phyloP scores from a whole-genome alignment of 1,140 invertebrate genomes.

The Teleogryllus occipitalis region DNA sequence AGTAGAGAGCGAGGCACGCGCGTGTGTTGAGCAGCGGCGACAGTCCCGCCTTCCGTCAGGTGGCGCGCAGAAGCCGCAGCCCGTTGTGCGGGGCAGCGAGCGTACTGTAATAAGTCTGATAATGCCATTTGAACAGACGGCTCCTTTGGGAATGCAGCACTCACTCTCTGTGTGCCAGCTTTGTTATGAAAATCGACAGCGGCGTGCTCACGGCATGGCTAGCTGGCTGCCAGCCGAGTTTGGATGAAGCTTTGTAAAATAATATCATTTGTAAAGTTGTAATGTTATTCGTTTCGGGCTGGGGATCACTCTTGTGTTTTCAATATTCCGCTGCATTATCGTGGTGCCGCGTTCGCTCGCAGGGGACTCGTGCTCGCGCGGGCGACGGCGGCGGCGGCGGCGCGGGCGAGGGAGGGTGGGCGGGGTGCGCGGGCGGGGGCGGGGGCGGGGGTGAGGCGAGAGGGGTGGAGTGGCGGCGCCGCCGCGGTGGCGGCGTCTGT shows the following conservation, averaged over 20 bases:
- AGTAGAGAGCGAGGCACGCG: no score
- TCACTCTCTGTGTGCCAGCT: constrained; percentile 10
- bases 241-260: constrained; percentile 15
- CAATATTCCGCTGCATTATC: constrained; percentile 17
- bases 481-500: not conserved
- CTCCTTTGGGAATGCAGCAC: constrained; percentile 12
- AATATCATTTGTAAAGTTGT: constrained; percentile 20
- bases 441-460: constrained; percentile 10
- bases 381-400: constrained; percentile 7
- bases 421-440: not conserved
- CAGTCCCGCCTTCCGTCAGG: not conserved
- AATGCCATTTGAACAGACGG: constrained; percentile 19
- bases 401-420: not conserved
- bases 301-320: constrained; percentile 17
- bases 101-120: constrained; percentile 12
- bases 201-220: not conserved
- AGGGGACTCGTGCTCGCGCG: constrained; percentile 18
- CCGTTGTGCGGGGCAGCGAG: not conserved
- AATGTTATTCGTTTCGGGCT: constrained; percentile 18
- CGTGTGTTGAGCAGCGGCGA: not conserved
- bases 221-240: constrained; percentile 6
- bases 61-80: no score
- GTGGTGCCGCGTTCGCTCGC: constrained; percentile 8
- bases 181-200: constrained; percentile 21
- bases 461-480: not conserved